Evolutionary conservation across 2,113 vertebrate species (phyloP).

Genomic region (Scomber japonicus): DNA sequence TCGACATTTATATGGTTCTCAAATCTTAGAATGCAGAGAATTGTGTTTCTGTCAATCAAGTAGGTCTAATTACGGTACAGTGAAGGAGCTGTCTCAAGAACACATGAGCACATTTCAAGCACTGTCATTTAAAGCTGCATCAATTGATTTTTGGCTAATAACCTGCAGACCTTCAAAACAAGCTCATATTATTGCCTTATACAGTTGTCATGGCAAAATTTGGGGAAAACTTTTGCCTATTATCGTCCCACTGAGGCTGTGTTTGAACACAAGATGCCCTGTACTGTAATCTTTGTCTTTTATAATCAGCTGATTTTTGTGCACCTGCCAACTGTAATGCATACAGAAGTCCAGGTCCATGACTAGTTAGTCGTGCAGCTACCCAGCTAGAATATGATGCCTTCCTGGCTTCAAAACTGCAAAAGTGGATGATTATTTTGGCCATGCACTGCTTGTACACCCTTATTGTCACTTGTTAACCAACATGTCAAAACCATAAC

Average conservation of each 20-base stretch:
- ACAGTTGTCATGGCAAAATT: no score
- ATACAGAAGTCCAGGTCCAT: neutral
- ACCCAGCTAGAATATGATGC: neutral
- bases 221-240: no score
- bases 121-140: neutral
- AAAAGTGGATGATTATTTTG: no score
- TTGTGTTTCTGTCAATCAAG: slow-evolving; percentile 4
- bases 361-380: neutral
- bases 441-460: neutral
- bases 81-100: neutral
- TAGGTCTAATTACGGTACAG: slow-evolving; percentile 8
- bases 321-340: no score
- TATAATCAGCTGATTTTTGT: no score
- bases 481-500: neutral
- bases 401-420: no score
- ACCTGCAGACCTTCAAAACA: neutral
- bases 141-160: neutral
- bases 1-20: neutral
- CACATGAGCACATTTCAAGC: neutral
- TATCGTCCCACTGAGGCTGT: no score
- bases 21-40: neutral
- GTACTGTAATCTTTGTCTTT: no score
- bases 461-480: neutral
- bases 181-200: no score
- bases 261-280: no score